A percentile compares a stretch with the other conserved stretches of the same genome.
Evolutionary conservation across 2,888 invertebrate species (phyloP).

Genomic region (Tetanocera ferruginea): DNA sequence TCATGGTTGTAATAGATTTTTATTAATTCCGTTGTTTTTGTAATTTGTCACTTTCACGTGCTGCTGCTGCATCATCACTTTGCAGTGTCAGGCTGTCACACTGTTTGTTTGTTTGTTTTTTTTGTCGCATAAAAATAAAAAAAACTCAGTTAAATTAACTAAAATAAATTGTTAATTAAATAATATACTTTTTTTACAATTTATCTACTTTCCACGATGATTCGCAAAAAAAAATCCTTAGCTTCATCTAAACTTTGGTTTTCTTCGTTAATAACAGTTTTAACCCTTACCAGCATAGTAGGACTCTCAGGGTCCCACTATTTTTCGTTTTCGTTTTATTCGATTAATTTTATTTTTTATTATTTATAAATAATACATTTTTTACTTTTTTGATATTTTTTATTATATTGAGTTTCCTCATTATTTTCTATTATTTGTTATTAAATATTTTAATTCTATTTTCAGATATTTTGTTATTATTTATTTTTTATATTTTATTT

Average conservation of each 20-base stretch:
- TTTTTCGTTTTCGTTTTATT: neutral
- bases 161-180: too few species aligned
- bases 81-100: neutral
- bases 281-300: too few species aligned
- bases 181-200: too few species aligned
- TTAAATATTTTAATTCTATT: neutral
- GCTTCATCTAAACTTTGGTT: too few species aligned
- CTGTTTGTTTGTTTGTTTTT: too few species aligned
- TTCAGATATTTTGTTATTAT: neutral
- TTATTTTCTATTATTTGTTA: neutral
- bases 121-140: too few species aligned
- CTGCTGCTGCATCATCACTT: slow-evolving; percentile 3
- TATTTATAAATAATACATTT: neutral
- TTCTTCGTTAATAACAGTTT: too few species aligned
- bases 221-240: too few species aligned
- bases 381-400: neutral
- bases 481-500: neutral
- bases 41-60: slow-evolving; percentile 59
- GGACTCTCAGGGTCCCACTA: too few species aligned
- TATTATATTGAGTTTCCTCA: neutral
- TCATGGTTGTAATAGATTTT: neutral
- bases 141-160: neutral
- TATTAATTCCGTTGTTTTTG: slow-evolving; percentile 24
- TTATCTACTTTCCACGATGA: too few species aligned
- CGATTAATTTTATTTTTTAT: neutral